phyloP scores from a whole-genome alignment of 2,888 invertebrate genomes.

The Andrena camellia region DNA sequence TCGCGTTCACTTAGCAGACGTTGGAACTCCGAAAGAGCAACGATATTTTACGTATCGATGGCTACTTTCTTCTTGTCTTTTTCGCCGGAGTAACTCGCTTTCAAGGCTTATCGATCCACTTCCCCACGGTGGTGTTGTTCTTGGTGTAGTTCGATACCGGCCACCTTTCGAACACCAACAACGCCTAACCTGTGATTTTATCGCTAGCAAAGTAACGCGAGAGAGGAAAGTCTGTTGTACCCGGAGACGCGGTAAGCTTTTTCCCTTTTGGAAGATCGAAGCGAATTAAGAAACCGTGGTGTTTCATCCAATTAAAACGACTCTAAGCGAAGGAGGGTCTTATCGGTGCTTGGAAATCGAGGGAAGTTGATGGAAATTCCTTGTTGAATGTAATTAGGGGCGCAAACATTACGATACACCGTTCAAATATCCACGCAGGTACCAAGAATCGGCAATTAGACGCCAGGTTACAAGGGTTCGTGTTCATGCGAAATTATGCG shows the following conservation, averaged over 20 bases:
- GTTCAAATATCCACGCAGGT: not conserved
- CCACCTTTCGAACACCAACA: not conserved
- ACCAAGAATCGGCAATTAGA: not conserved
- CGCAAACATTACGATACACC: no score
- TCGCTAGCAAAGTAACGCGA: not conserved
- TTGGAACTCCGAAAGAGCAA: not conserved
- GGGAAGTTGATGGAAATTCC: not conserved
- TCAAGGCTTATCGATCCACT: not conserved
- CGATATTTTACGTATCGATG: not conserved
- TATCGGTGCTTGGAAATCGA: no score
- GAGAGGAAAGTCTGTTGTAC: not conserved
- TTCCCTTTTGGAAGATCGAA: not conserved
- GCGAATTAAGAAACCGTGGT: no score
- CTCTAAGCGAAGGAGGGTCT: no score
- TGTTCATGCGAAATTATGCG: not conserved
- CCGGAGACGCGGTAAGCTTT: not conserved
- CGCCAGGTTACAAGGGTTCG: no score
- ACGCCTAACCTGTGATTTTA: not conserved
- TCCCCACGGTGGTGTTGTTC: conserved; percentile 4
- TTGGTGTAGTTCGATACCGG: conserved; percentile 5
- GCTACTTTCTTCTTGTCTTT: not conserved
- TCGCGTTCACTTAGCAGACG: not conserved
- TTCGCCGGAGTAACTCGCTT: not conserved
- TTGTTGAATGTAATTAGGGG: not conserved
- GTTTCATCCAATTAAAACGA: no score